Base-by-base conservation (phyloP, 2,797 vertebrate species). In the Choloepus didactylus region DNA sequence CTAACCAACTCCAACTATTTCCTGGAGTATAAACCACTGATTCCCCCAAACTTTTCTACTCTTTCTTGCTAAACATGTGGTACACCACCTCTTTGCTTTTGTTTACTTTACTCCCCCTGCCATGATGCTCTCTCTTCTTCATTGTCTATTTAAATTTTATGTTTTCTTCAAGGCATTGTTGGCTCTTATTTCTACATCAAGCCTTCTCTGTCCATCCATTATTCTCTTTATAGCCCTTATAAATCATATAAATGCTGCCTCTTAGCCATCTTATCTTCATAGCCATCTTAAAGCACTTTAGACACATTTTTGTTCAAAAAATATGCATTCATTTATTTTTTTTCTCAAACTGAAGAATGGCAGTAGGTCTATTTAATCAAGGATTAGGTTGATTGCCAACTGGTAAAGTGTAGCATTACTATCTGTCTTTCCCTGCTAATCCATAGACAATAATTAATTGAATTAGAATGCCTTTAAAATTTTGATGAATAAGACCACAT, bases 391-490 rank as follows among this genome's bases (percentile, higher is more conserved):
- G 59, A 44, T 38, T 46, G 7, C 23, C 51, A 88, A 51, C 51
- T 60, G 23, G 3, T 76, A 2, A 93, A 5, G 2, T 93, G 23
- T 2, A 23, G 6, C 79, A 79, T 87, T 49, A 29, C 46, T 75
- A 14, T 54, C 5, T 92, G 7, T 56, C 29, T 89, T 89, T 87
- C 87, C 23, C 56, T 89, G 25, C 49, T 59, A 80, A 27, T 49
- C 29, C 51, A 10, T 44, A 54, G 31, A 18, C 60, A 92, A 62
- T 92, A 73, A 79, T 31, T 15, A 96, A 54, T 88, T 66, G 64
- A 81, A 87, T n/a, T 64, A 89, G 69, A 91, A 67, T 72, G 51
- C 23, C 19, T 91, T 91, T 69, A 60, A 46, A 51, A 16, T 77
- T 21, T 31, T 93, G 31, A 10, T 88, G 1, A 31, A 83, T 54